phyloP scores from a whole-genome alignment of 2,113 vertebrate genomes.

The Tetrax tetrax region DNA sequence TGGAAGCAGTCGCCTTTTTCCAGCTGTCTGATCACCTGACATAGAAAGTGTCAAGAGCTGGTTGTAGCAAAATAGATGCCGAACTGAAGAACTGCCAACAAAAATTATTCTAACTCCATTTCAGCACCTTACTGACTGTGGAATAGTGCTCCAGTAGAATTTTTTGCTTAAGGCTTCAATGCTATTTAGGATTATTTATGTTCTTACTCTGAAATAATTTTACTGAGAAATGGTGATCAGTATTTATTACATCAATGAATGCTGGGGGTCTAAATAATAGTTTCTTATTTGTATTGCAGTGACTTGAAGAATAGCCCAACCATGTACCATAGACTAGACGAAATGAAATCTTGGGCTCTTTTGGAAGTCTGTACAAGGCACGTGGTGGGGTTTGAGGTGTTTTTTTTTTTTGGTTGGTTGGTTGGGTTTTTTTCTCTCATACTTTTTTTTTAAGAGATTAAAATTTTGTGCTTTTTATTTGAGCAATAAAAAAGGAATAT shows the following conservation, averaged over 20 bases:
- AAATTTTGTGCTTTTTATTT: constrained; percentile 33
- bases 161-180: background rate
- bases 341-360: background rate
- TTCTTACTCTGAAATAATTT: background rate
- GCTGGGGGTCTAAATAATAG: background rate
- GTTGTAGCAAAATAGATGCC: background rate
- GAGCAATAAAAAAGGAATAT: background rate
- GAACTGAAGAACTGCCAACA: background rate
- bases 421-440: background rate
- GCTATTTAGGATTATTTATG: background rate
- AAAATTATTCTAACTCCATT: background rate
- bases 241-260: background rate
- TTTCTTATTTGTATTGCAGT: background rate
- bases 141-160: background rate
- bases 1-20: background rate
- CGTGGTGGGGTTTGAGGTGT: no score
- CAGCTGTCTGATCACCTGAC: background rate
- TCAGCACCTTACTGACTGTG: background rate
- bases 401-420: no score
- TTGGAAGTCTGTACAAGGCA: background rate
- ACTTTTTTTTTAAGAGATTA: background rate
- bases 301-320: no score
- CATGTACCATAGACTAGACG: background rate
- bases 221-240: background rate
- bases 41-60: background rate